Evolutionary conservation across 2,797 vertebrate species (phyloP).

Genomic region (Rhynchotus rufescens): DNA sequence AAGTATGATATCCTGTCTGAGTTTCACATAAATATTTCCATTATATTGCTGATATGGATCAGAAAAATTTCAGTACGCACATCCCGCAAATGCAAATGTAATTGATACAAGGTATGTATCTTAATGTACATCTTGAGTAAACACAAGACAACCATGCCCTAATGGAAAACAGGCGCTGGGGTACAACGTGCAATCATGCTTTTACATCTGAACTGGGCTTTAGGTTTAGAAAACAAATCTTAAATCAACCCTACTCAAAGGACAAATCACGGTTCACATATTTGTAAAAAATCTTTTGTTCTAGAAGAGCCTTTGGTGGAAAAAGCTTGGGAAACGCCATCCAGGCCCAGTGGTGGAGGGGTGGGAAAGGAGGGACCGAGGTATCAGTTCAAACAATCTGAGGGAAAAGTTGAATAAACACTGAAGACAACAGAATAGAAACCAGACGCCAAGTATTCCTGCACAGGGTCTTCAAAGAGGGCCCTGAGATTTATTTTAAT

Average conservation of each 20-base stretch:
- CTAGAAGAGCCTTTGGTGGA: slow-evolving; percentile 44
- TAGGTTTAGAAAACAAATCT: slow-evolving; percentile 68
- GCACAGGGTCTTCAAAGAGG: slow-evolving; percentile 54
- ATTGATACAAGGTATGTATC: slow-evolving; percentile 72
- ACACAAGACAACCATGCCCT: slow-evolving; percentile 57
- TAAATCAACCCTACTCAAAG: slow-evolving; percentile 51
- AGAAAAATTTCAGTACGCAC: slow-evolving; percentile 56
- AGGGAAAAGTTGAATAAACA: slow-evolving; percentile 72
- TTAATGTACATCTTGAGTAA: slow-evolving; percentile 69
- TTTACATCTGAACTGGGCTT: slow-evolving; percentile 64
- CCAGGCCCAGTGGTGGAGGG: slow-evolving; percentile 55
- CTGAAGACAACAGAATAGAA: slow-evolving; percentile 73
- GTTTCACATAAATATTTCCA: slow-evolving; percentile 56
- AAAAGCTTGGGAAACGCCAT: slow-evolving; percentile 63
- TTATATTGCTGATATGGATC: slow-evolving; percentile 46
- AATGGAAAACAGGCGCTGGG: slow-evolving; percentile 71
- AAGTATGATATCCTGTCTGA: not conserved
- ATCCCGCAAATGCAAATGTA: slow-evolving; percentile 69
- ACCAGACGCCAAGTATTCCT: slow-evolving; percentile 68
- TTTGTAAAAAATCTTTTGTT: slow-evolving; percentile 44
- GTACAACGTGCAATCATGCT: slow-evolving; percentile 37
- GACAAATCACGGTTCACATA: slow-evolving; percentile 60
- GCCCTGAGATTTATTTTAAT: slow-evolving; percentile 70
- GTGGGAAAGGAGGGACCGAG: slow-evolving; percentile 61
- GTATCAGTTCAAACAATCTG: slow-evolving; percentile 72